Percentiles rank a stretch among this genome's conserved stretches.
phyloP scores from a whole-genome alignment of 2,113 vertebrate species.

The Channa maculata region DNA sequence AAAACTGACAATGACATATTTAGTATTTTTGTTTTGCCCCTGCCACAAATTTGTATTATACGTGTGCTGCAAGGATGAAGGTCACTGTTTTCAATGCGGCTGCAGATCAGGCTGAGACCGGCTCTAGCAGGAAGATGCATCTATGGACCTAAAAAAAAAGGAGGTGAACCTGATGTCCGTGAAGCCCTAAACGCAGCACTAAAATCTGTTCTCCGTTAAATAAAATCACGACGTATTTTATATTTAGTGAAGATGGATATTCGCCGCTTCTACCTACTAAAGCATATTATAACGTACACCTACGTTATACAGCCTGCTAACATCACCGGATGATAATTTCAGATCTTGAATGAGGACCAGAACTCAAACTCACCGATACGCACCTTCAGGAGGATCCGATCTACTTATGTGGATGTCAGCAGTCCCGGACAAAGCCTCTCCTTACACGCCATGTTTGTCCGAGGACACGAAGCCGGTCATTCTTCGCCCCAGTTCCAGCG shows the following conservation, averaged over 20 bases:
- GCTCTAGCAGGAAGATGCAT: constrained; percentile 60
- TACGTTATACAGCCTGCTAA: neutral
- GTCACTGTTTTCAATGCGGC: constrained; percentile 40
- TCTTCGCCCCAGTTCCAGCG: constrained; percentile 39
- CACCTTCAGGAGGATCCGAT: constrained; percentile 66
- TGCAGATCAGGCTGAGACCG: constrained; percentile 66
- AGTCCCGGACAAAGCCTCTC: constrained; percentile 24
- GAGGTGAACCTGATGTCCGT: constrained; percentile 48
- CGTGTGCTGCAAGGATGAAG: constrained; percentile 27
- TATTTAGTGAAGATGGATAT: neutral
- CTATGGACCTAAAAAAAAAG: constrained; percentile 26
- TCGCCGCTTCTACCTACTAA: too few relatives aligned
- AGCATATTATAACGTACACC: neutral
- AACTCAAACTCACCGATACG: constrained; percentile 28
- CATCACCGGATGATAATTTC: neutral
- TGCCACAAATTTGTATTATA: neutral
- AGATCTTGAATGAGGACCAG: neutral
- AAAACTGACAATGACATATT: too few relatives aligned
- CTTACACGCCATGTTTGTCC: constrained; percentile 50
- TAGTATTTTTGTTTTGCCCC: neutral
- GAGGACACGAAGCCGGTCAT: constrained; percentile 30
- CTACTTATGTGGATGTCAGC: constrained; percentile 43
- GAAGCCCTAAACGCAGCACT: constrained; percentile 47
- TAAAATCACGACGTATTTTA: neutral
- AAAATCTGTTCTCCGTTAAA: neutral